Conservation (phyloP, 2,797 vertebrate species). For the Xiphorhynchus erythropygius region DNA sequence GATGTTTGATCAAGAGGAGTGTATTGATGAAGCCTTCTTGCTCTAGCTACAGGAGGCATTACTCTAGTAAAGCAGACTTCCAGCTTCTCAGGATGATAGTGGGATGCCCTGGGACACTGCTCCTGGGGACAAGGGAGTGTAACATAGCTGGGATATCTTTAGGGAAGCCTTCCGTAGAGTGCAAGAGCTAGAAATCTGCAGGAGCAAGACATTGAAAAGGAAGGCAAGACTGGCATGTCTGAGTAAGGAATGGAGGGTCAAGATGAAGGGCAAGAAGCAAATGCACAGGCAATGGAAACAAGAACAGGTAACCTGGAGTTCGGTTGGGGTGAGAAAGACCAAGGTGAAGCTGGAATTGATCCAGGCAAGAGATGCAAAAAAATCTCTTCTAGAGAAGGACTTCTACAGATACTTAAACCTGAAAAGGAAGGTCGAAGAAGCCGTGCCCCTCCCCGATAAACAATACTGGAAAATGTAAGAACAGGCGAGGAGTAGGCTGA, state of each 20-base stretch:
- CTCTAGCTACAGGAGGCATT: neutral
- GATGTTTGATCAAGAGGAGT: neutral
- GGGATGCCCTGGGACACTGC: neutral
- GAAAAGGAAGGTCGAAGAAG: neutral
- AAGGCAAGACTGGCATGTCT: neutral
- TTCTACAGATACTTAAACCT: neutral
- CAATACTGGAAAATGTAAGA: neutral
- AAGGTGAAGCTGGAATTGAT: neutral
- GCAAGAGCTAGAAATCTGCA: neutral
- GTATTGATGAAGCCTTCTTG: neutral
- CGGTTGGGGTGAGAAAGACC: neutral
- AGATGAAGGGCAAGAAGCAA: neutral
- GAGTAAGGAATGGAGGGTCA: neutral
- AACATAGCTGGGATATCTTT: neutral
- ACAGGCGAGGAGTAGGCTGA: neutral
- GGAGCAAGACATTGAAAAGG: neutral
- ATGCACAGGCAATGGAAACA: neutral
- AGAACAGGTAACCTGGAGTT: neutral
- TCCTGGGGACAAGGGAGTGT: neutral
- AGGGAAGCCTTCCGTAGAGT: neutral
- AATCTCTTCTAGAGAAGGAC: neutral
- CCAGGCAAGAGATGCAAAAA: neutral
- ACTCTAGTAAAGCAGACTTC: neutral
- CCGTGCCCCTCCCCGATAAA: neutral
- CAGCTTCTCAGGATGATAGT: neutral